These are phyloP conservation scores for Penaeus monodon DNA, from an alignment of 2,888 invertebrate genomes.

Conservation along the genomic window DNA sequence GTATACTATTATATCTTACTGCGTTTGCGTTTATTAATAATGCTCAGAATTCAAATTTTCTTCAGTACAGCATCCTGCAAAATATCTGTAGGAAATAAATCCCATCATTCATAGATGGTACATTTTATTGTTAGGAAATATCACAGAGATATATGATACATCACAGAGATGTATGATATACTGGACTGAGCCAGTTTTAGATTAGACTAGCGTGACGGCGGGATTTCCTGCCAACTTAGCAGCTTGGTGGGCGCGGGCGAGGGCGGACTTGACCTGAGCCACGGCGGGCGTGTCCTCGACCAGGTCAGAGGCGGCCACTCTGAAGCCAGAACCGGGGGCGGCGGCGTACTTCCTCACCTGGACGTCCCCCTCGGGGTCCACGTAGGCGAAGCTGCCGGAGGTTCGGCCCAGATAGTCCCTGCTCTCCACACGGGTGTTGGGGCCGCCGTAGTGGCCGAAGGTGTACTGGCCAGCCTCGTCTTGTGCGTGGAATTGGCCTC, in stretches of 20 bases:
- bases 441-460: slow-evolving; percentile 50
- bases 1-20: no score
- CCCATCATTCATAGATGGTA: no score
- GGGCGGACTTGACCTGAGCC: slow-evolving; percentile 33
- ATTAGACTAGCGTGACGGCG: no score
- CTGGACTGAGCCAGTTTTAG: no score
- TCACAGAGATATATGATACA: no score
- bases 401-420: slow-evolving; percentile 36
- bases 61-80: no score
- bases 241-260: slow-evolving; percentile 72
- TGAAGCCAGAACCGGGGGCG: slow-evolving; percentile 40
- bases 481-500: slow-evolving; percentile 47
- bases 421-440: slow-evolving; percentile 48
- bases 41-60: no score
- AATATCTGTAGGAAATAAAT: no score
- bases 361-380: slow-evolving; percentile 39
- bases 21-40: no score
- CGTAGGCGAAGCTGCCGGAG: slow-evolving; percentile 49
- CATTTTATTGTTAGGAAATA: no score
- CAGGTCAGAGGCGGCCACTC: slow-evolving; percentile 50
- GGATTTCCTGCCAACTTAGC: no score
- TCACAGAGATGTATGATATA: no score
- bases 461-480: slow-evolving; percentile 42
- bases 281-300: slow-evolving; percentile 43
- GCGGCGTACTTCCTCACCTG: slow-evolving; percentile 52